phyloP scores from a whole-genome alignment of 2,113 vertebrate genomes.

The Neodon shergylaensis region DNA sequence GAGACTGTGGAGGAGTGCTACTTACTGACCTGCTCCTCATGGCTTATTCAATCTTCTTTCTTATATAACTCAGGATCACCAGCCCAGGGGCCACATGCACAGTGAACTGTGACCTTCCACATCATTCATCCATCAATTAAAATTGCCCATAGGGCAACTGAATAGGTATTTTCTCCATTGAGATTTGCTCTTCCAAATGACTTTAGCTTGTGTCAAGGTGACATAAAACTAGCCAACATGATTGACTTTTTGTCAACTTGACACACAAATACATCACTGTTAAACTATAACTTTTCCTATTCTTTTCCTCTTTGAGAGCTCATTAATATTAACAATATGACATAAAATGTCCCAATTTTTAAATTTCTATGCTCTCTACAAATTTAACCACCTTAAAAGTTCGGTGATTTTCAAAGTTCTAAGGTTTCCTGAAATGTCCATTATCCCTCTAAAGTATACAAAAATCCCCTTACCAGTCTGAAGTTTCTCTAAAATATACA shows the following conservation, averaged over 20 bases:
- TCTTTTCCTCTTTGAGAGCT: too few relatives aligned
- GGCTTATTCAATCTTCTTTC: background rate
- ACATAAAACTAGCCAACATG: too few relatives aligned
- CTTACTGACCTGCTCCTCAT: background rate
- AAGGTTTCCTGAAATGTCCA: background rate
- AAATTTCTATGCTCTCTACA: too few relatives aligned
- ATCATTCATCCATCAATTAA: background rate
- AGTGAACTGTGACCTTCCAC: background rate
- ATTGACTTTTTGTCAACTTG: too few relatives aligned
- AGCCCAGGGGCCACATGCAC: background rate
- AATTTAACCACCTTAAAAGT: too few relatives aligned
- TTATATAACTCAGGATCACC: background rate
- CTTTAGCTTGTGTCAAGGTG: background rate
- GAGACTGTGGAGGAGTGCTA: background rate
- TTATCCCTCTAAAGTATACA: background rate
- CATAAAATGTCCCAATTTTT: too few relatives aligned
- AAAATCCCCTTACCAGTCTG: background rate
- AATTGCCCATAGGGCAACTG: background rate
- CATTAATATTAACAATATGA: too few relatives aligned
- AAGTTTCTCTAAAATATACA: background rate
- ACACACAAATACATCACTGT: too few relatives aligned
- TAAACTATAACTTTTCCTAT: too few relatives aligned
- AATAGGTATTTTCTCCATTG: background rate
- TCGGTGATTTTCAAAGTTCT: too few relatives aligned
- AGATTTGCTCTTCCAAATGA: background rate